Percentiles rank a stretch among this genome's conserved stretches.
Conservation (phyloP, 2,888 invertebrate species). For the Chesias legatella region DNA sequence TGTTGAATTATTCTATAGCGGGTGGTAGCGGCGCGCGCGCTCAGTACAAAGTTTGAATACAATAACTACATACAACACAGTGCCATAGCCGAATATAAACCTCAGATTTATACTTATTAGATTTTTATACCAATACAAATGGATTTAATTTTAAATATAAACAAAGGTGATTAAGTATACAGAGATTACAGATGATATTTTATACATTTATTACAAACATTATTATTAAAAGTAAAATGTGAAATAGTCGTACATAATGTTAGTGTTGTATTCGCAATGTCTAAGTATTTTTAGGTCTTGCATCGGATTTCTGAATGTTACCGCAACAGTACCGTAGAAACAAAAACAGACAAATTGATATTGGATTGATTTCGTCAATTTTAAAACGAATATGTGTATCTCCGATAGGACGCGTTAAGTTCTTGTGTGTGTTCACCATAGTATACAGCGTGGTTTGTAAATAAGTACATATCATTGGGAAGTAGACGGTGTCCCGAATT, state of each 20-base stretch:
- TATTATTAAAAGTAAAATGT: slow-evolving; percentile 75
- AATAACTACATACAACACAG: slow-evolving; percentile 62
- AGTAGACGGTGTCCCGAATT: slow-evolving; percentile 51
- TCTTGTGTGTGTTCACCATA: slow-evolving; percentile 26
- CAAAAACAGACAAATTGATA: slow-evolving; percentile 42
- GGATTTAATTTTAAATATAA: slow-evolving; percentile 81
- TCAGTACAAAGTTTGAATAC: slow-evolving; percentile 74
- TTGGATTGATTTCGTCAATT: slow-evolving; percentile 35
- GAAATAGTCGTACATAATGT: slow-evolving; percentile 75
- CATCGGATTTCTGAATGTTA: slow-evolving; percentile 17
- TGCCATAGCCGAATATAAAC: slow-evolving; percentile 76
- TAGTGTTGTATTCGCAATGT: slow-evolving; percentile 64
- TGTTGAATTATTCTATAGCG: slow-evolving; percentile 43
- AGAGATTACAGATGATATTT: slow-evolving; percentile 81
- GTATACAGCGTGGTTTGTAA: slow-evolving; percentile 58
- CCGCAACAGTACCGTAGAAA: too few species aligned
- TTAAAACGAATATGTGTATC: slow-evolving; percentile 37
- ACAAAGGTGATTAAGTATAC: slow-evolving; percentile 80
- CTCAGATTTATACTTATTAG: slow-evolving; percentile 79
- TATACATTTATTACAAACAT: slow-evolving; percentile 80
- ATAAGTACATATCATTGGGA: slow-evolving; percentile 67
- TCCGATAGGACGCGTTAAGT: slow-evolving; percentile 6
- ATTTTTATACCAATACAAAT: slow-evolving; percentile 81
- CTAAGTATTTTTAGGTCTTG: slow-evolving; percentile 44
- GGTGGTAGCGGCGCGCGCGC: slow-evolving; percentile 50